phyloP scores from a whole-genome alignment of 1,140 invertebrate genomes.

The Drosophila cardini region DNA sequence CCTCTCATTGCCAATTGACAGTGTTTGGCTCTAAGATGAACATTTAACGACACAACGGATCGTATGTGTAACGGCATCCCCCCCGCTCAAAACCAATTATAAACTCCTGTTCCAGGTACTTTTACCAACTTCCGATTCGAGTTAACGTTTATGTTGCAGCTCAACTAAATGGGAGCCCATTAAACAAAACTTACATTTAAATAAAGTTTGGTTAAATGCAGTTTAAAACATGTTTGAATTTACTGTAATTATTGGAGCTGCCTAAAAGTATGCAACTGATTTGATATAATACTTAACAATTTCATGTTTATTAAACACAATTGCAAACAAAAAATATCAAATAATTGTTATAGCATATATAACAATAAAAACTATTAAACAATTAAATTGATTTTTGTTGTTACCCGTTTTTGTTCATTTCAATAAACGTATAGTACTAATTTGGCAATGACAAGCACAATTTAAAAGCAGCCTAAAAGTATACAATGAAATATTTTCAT shows the following conservation, averaged over 20 bases:
- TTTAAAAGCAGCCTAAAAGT: background rate
- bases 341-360: background rate
- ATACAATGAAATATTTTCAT: conserved; percentile 12
- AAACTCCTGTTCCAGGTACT: background rate
- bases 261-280: conserved; percentile 15
- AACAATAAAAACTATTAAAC: background rate
- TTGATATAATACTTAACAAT: background rate
- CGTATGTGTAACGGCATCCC: conserved; percentile 24
- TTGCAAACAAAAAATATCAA: background rate
- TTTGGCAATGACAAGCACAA: background rate
- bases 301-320: background rate
- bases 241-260: background rate
- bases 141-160: too few species aligned
- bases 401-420: background rate
- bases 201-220: background rate
- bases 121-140: background rate
- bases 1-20: conserved; percentile 39
- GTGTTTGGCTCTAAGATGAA: background rate
- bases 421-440: background rate
- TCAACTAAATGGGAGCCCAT: background rate
- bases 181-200: background rate
- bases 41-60: conserved; percentile 32
- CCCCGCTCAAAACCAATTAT: conserved; percentile 9
- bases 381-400: background rate
- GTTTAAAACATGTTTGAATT: background rate